Conservation (phyloP, 2,113 vertebrate species). For the Ciconia stormi region DNA sequence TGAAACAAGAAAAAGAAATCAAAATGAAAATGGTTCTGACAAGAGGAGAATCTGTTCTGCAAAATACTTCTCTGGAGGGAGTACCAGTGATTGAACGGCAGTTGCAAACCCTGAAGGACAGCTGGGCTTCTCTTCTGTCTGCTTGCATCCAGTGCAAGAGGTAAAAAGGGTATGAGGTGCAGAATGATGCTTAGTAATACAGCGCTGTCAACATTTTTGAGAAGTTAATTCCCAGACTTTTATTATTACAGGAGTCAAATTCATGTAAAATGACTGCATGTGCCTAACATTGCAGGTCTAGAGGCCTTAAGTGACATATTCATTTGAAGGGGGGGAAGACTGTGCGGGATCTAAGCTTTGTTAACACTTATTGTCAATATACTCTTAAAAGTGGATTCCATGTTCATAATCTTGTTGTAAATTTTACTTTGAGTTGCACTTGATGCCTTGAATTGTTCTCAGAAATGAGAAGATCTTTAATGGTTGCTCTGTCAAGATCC, state of each 20-base stretch:
- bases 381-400: not conserved
- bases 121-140: conserved; percentile 89
- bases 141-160: conserved; percentile 94
- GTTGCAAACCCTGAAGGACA: conserved; percentile 89
- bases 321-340: not conserved
- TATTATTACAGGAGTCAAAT: not conserved
- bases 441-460: not conserved
- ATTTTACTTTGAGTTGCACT: not conserved
- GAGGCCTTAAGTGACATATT: not conserved
- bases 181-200: not conserved
- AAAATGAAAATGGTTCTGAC: conserved; percentile 92
- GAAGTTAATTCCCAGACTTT: not conserved
- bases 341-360: not conserved
- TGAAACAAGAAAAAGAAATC: conserved; percentile 94
- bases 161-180: conserved; percentile 62
- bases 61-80: conserved; percentile 91
- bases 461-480: not conserved
- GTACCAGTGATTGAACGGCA: conserved; percentile 85
- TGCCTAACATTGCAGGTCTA: not conserved
- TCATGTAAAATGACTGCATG: not conserved
- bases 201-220: not conserved
- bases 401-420: not conserved
- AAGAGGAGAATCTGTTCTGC: conserved; percentile 90
- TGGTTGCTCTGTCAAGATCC: not conserved
- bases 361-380: not conserved